Evolutionary conservation across 2,113 vertebrate genomes (phyloP).

Genomic region (Peromyscus leucopus): DNA sequence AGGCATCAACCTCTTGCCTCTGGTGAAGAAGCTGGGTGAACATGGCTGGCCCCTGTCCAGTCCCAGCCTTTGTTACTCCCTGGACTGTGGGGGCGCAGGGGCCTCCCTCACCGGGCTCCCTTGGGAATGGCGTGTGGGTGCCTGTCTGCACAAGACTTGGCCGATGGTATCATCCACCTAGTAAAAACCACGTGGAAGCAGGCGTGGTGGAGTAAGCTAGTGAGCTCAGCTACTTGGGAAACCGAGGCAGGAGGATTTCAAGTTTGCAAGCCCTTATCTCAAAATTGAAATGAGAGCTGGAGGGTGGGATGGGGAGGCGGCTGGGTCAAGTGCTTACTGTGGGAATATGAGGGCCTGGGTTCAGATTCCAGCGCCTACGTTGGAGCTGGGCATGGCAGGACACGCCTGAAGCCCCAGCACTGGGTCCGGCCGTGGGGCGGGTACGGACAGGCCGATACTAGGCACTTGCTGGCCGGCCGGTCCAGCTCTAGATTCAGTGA

Average conservation of each 20-base stretch:
- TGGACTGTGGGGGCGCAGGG: background rate
- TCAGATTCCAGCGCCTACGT: background rate
- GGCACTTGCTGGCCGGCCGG: background rate
- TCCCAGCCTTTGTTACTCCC: constrained; percentile 48
- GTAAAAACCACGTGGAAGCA: fast-evolving
- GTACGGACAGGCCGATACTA: background rate
- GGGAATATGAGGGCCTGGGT: background rate
- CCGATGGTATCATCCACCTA: background rate
- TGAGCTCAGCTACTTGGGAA: background rate
- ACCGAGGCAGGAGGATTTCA: background rate
- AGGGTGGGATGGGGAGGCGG: background rate
- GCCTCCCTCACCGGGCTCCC: fast-evolving
- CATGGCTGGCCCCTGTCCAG: background rate
- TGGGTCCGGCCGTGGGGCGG: background rate
- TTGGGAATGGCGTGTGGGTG: background rate
- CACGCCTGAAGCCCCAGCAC: background rate
- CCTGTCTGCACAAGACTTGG: background rate
- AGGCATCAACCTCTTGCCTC: background rate
- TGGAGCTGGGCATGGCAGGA: background rate
- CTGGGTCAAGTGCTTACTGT: background rate
- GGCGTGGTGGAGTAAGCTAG: background rate
- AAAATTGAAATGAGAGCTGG: background rate
- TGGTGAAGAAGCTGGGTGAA: background rate
- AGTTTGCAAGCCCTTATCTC: background rate
- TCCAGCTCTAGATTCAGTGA: background rate